These are phyloP conservation scores for Cryptoprocta ferox DNA, from an alignment of 2,797 vertebrate species.

Conservation along the genomic window DNA sequence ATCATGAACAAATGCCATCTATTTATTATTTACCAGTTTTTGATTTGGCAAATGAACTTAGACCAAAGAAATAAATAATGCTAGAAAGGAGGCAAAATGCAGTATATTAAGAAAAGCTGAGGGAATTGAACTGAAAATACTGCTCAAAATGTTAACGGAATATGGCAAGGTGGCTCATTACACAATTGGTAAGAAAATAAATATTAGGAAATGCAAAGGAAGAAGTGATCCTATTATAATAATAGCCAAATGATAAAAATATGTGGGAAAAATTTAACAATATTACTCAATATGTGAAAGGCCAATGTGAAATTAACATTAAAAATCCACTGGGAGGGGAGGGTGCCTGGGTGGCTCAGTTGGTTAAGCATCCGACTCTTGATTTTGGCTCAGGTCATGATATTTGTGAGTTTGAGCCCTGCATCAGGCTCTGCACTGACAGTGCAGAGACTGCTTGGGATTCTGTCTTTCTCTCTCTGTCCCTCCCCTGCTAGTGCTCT, in stretches of 20 bases:
- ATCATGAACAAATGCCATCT: background rate
- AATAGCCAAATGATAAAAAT: background rate
- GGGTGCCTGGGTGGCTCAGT: no score
- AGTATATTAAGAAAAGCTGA: background rate
- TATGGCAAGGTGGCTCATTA: background rate
- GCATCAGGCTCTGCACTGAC: no score
- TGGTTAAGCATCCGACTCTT: no score
- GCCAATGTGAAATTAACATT: background rate
- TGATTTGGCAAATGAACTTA: background rate
- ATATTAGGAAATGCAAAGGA: background rate
- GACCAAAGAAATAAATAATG: background rate
- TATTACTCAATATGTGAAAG: constrained; percentile 22
- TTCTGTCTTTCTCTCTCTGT: no score
- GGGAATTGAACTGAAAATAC: background rate
- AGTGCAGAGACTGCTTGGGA: no score
- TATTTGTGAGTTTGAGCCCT: no score
- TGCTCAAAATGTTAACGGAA: background rate
- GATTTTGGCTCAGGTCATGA: no score
- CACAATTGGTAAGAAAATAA: constrained; percentile 21
- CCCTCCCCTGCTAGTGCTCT: no score
- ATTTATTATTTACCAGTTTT: constrained; percentile 18
- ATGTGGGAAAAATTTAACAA: background rate
- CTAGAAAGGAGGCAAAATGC: background rate
- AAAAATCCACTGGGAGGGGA: background rate
- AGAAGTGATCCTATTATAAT: background rate